phyloP scores from a whole-genome alignment of 2,888 invertebrate genomes.

The Drosophila pseudotalamancana region DNA sequence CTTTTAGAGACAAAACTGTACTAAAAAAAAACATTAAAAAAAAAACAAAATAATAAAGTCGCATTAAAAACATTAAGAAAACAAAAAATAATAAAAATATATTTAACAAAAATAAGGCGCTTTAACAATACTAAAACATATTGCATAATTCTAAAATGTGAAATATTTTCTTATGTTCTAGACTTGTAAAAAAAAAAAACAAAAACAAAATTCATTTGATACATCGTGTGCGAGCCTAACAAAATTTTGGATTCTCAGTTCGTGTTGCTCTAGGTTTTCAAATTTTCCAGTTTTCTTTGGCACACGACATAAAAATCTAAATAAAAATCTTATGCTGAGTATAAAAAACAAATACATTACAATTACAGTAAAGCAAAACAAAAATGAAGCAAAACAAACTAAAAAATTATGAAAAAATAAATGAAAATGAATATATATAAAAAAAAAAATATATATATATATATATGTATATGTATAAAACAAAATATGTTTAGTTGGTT shows the following conservation, averaged over 20 bases:
- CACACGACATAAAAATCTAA: constrained; percentile 61
- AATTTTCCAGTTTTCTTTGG: constrained; percentile 52
- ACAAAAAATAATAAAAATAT: constrained; percentile 11
- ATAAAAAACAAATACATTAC: constrained; percentile 69
- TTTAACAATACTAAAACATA: constrained; percentile 66
- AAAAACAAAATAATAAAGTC: constrained; percentile 39
- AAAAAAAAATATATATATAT: constrained; percentile 25
- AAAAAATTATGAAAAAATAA: constrained; percentile 39
- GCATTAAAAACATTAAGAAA: constrained; percentile 60
- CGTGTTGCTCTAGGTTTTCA: constrained; percentile 63
- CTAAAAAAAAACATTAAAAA: constrained; percentile 46
- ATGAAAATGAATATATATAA: constrained; percentile 65
- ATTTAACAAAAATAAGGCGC: constrained; percentile 53
- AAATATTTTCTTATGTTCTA: constrained; percentile 78
- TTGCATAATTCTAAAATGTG: constrained; percentile 64
- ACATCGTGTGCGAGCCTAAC: constrained; percentile 27
- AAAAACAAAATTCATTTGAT: constrained; percentile 25
- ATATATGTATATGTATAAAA: constrained; percentile 13
- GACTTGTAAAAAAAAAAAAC: constrained; percentile 61
- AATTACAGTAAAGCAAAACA: constrained; percentile 56
- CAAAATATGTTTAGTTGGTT: constrained; percentile 53
- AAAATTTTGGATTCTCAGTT: constrained; percentile 55
- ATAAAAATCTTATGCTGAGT: constrained; percentile 76
- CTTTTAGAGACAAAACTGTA: constrained; percentile 72
- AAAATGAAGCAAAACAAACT: constrained; percentile 19